Base-by-base conservation (phyloP, 2,797 vertebrate genomes). In the Cirrhinus molitorella region DNA sequence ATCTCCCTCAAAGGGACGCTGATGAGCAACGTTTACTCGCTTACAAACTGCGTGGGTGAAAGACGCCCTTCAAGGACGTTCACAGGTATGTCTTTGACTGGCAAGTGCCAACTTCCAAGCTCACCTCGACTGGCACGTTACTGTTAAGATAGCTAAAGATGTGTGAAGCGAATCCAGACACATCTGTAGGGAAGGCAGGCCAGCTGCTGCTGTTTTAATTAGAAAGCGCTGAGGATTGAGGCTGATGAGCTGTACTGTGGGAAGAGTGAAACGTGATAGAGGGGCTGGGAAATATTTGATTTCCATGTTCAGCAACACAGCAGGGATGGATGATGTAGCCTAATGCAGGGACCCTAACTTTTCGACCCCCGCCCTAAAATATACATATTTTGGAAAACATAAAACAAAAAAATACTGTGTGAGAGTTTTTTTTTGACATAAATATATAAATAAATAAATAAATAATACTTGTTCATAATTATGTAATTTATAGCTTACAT, bases 131-230 rank as follows among this genome's bases (percentile, higher is more conserved):
- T 61, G 49, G 25, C 31, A 74, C 4, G 19, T 67, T 28, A 65
- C 12, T 45, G 66, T 61, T 68, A 72, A 14, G 40, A 53, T 10
- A 51, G 59, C 13, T 79, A 78, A 85, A 80, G 83, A 67, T 2
- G 40, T 78, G 68, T 21, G 55, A 74, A 57, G 81, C 4, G 43
- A 45, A 72, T 28, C 25, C 74, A 31, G 37, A 66, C 45, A 67
- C 82, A 85, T 81, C 81, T 73, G 82, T 47, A 53, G 75, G 40
- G 13, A 47, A 74, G 77, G 70, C n/a, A n/a, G 45, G 65, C 66
- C 78, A 85, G 82, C 51, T 71, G 88, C 59, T 85, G 87, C 63
- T 63, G 73, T 57, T 76, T 80, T 86, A 88, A 89, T 87, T 77
- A 82, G 78, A 72, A 67, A 80, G 34, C 7, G 0, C 70, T 47